These are phyloP conservation scores for Pentalonia nigronervosa DNA, from an alignment of 1,140 invertebrate genomes.

Conservation along the genomic window DNA sequence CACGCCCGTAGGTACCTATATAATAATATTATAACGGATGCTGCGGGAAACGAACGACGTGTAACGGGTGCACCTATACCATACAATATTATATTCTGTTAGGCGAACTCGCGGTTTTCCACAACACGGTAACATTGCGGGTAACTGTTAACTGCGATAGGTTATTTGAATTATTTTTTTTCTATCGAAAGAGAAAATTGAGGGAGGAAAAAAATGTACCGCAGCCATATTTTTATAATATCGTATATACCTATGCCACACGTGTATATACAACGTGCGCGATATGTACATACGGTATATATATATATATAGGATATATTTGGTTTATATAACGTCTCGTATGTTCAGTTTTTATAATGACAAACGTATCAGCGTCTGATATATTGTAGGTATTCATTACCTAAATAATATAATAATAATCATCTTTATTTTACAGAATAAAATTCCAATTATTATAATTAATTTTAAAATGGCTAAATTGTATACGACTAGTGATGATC, in stretches of 20 bases:
- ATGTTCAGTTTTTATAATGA: no score
- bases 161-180: slow-evolving; percentile 21
- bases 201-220: background rate
- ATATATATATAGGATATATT: no score
- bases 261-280: background rate
- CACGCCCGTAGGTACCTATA: background rate
- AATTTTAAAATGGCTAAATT: no score
- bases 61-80: background rate
- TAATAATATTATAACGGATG: background rate
- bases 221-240: background rate
- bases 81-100: background rate
- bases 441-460: no score
- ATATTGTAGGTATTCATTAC: no score
- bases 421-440: no score
- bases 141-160: background rate
- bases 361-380: no score
- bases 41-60: background rate
- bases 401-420: no score
- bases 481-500: no score
- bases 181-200: background rate
- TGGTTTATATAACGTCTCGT: no score
- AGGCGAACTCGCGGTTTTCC: slow-evolving; percentile 2
- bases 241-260: background rate
- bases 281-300: no score
- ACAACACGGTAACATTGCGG: background rate